Percentiles rank a stretch among this genome's conserved stretches.
Conservation (phyloP, 2,888 invertebrate genomes). For the Cephus nigrinus region DNA sequence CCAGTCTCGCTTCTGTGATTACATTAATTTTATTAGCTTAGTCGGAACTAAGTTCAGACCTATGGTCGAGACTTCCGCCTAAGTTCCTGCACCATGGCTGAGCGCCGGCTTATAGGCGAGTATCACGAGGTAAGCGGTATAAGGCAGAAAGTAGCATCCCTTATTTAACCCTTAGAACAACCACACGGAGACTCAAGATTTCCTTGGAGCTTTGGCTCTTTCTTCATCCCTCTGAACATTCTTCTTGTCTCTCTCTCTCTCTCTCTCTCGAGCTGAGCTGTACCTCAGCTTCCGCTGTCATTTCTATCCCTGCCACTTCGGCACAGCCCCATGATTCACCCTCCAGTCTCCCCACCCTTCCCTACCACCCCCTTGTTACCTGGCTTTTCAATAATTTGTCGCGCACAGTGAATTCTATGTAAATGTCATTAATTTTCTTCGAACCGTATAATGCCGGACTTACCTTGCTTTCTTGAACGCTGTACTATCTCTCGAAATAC, state of each 20-base stretch:
- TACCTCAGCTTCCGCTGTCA: background rate
- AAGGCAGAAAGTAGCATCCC: background rate
- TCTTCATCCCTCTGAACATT: background rate
- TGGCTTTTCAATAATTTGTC: background rate
- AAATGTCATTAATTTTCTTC: background rate
- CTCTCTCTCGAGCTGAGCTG: background rate
- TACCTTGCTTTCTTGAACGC: background rate
- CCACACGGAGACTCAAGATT: background rate
- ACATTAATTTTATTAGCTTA: slow-evolving; percentile 2
- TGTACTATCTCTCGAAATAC: background rate
- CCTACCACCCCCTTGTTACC: background rate
- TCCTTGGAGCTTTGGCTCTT: background rate
- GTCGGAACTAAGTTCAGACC: background rate
- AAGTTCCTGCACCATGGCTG: background rate
- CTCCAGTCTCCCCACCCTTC: background rate
- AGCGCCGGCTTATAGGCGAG: no score
- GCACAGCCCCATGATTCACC: background rate
- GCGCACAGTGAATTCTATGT: background rate
- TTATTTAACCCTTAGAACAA: background rate
- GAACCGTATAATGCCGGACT: background rate
- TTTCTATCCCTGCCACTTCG: background rate
- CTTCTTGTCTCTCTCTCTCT: background rate
- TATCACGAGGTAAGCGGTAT: background rate
- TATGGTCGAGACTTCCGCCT: background rate
- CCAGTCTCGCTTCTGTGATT: background rate